Percentiles rank a stretch among this genome's conserved stretches.
Evolutionary conservation across 2,113 vertebrate species (phyloP).

Genomic region (Phalacrocorax brasilianus): DNA sequence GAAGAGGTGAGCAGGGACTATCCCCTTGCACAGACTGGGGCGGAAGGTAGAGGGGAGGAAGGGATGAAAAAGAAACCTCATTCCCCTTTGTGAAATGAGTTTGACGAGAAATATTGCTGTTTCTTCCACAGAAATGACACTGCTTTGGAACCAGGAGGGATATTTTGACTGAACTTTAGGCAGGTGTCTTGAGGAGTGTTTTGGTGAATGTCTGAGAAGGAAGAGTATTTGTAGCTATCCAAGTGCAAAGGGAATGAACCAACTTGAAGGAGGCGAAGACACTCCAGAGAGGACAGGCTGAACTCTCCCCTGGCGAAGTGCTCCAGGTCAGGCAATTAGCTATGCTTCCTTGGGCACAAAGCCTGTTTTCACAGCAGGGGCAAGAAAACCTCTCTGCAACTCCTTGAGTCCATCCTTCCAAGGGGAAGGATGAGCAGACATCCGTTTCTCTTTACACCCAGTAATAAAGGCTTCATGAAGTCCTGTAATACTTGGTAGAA

Average conservation of each 20-base stretch:
- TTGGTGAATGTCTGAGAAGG: neutral
- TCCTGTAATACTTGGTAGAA: neutral
- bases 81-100: neutral
- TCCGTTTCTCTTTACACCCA: neutral
- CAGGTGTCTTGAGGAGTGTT: neutral
- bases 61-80: neutral
- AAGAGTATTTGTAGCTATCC: neutral
- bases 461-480: neutral
- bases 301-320: neutral
- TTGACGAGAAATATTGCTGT: neutral
- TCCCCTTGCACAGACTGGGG: neutral
- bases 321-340: neutral
- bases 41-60: neutral
- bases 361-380: neutral
- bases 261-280: neutral
- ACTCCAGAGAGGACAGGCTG: neutral
- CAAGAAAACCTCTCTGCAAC: neutral
- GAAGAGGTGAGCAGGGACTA: neutral
- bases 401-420: neutral
- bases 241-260: neutral
- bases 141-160: neutral
- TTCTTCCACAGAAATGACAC: neutral
- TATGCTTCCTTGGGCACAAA: neutral
- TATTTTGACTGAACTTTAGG: neutral
- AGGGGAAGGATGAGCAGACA: neutral